Evolutionary conservation across 2,888 invertebrate species (phyloP).

Genomic region (Ennomos quercinarius): DNA sequence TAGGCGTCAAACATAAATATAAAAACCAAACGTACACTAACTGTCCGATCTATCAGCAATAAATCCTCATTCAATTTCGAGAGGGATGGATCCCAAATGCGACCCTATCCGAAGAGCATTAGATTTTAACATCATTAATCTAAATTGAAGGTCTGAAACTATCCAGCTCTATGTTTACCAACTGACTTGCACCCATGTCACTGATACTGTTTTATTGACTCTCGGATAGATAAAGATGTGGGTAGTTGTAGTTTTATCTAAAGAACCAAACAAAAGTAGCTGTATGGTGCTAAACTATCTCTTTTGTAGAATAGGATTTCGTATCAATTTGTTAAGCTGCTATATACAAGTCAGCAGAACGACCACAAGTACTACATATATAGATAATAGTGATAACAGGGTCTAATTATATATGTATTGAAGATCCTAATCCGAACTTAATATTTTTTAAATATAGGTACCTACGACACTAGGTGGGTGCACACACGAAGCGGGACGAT

Average conservation of each 20-base stretch:
- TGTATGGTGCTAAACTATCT: no score
- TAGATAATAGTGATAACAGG: no score
- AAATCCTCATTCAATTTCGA: constrained; percentile 49
- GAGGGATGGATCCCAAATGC: constrained; percentile 41
- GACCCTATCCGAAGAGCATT: constrained; percentile 42
- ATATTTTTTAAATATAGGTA: no score
- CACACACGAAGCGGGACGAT: no score
- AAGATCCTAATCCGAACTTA: no score
- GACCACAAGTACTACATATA: no score
- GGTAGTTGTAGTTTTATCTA: background rate
- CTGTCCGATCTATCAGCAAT: constrained; percentile 37
- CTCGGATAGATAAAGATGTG: constrained; percentile 12
- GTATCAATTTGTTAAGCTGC: no score
- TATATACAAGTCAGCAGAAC: no score
- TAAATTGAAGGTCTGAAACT: constrained; percentile 48
- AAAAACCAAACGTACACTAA: constrained; percentile 23
- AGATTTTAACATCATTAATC: constrained; percentile 57
- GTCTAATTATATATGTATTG: no score
- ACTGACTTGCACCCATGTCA: constrained; percentile 37
- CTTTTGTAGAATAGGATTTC: no score
- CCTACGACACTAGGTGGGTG: no score
- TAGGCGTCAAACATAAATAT: constrained; percentile 9
- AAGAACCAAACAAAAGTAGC: constrained; percentile 1
- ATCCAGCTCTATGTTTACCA: constrained; percentile 38
- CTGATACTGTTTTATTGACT: constrained; percentile 20